Base-by-base conservation (phyloP, 2,888 invertebrate genomes). In the Hymenopus coronatus region DNA sequence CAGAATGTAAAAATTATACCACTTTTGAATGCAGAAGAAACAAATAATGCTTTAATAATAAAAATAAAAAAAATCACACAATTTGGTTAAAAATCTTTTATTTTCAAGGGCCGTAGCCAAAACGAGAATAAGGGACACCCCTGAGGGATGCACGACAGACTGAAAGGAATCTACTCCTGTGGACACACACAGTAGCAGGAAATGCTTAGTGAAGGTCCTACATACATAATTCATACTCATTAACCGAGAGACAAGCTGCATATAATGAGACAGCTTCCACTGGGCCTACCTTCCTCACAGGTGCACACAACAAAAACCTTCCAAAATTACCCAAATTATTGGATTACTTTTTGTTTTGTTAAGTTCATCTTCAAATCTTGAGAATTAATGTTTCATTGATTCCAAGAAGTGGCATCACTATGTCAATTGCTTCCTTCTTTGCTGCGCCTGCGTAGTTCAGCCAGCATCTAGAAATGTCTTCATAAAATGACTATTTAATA, bases 191-290 rank as follows among this genome's bases (percentile, higher is more conserved):
- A 87, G 87, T 33, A 87, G 87, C 87, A 87, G 87, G 87, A 87
- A 87, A 87, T 87, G 87, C 87, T 87, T 87, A 82, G 82, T 27
- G 82, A 25, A 82, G 87, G 82, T 87, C 87, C 82, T 30, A 87
- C 87, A 87, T 87, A 82, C 87, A 87, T 87, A 82, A 87, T 87
- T 87, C 87, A 87, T 87, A 81, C 87, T 87, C 87, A 87, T 87
- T 87, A 70, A 87, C 87, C 27, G 82, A 30, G 82, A 87, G 33
- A 27, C 33, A 33, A 81, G 82, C 40, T 87, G 87, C 87, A 87
- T 87, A 33, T 87, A 87, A 87, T 82, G 33, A 87, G 82, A n/a
- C 20, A 20, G 28, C 25, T 28, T 20, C 87, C 15, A 54, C 54
- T 14, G 2, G 4, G 20, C 14, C 25, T 54, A 14, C 14, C 54